Evolutionary conservation across 2,888 invertebrate species (phyloP), one percentile per base, ranked within the genome.

Genomic region (Andrena bucephala): DNA sequence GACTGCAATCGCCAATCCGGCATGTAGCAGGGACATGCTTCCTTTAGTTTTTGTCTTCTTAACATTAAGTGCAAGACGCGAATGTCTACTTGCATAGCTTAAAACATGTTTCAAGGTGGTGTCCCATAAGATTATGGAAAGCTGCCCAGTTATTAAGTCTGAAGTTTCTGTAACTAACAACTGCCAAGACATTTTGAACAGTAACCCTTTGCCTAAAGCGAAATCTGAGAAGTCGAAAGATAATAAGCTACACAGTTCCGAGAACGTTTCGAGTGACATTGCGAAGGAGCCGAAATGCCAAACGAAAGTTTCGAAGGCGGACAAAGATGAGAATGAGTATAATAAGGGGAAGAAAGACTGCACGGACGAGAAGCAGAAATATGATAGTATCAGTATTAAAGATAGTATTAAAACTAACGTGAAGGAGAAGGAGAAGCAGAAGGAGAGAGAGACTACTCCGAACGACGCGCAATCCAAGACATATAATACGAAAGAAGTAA

Each of bases 401-500:
- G 76, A 73, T 78, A 71, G 85, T 8, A 2, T 60, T 16, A 85
- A 85, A 76, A 73, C 69, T 8, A 50, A 63, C n/a, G 29, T 10
- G 8, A 20, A 54, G 10, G 31, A 57, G 69, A 74, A 50, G 6
- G 67, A 67, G 52, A 67, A 52, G 29, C n/a, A 67, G 8, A 85
- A 86, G 59, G 83, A 87, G 6, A 54, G 29, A 42, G 42, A 42
- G 10, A 70, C 24, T 71, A 27, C 63, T 31, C 27, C 48, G 6
- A 81, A 31, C 52, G 83, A 85, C 50, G 65, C 63, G 42, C 42
- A 42, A 29, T 80, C 84, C 36, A 88, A 89, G 62, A 88, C 90
- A 54, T 87, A 84, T 68, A 92, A 92, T 67, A 89, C 90, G n/a
- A 94, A 94, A 89, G 93, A 94, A 81, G 90, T 89, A 54, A 94